Evolutionary conservation across 2,797 vertebrate species (phyloP), one percentile per base, ranked within the genome.

Genomic region (Leucoraja ocellata): DNA sequence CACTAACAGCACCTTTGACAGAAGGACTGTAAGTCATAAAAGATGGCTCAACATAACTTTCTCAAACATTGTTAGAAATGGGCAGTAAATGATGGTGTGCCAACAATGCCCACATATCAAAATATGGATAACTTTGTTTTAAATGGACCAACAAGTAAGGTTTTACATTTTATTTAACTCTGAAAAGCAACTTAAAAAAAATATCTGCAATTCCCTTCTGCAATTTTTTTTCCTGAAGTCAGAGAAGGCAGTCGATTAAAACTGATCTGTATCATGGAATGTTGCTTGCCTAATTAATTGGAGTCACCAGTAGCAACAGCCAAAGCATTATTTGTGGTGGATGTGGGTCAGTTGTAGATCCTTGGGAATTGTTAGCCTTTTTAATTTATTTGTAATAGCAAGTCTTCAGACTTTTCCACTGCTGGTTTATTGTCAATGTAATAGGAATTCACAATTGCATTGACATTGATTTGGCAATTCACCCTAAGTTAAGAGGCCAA

Each of bases 271-370:
- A 46, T 32, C 18, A 11, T 6, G 76, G 21, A 74, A 28, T 39
- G 71, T 92, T 92, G 36, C 71, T 92, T 23, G 39, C n/a, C 71
- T 54, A 39, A 11, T 92, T 25, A 92, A 58, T 76, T 92, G 39
- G 11, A n/a, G 10, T 46, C 13, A 74, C 14, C 14, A 23, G 39
- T 28, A 36, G 88, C 39, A 54, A 54, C 16, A 25, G 32, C 39
- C 54, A 76, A 76, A 92, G 7, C 13, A n/a, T 76, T 76, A 39
- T 28, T 76, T 92, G 71, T 91, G 39, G 71, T 91, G 39, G 25
- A 74, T 73, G 90, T 76, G 90, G 39, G 23, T 91, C 90, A 74
- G 68, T 4, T 91, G 71, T 92, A 92, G 23, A 74, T 36, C 90
- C 10, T 46, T 54, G 25, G 46, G 71, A 92, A 25, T 46, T 92